These are phyloP conservation scores for Cinclus cinclus DNA, from an alignment of 2,113 vertebrate genomes.

Conservation along the genomic window DNA sequence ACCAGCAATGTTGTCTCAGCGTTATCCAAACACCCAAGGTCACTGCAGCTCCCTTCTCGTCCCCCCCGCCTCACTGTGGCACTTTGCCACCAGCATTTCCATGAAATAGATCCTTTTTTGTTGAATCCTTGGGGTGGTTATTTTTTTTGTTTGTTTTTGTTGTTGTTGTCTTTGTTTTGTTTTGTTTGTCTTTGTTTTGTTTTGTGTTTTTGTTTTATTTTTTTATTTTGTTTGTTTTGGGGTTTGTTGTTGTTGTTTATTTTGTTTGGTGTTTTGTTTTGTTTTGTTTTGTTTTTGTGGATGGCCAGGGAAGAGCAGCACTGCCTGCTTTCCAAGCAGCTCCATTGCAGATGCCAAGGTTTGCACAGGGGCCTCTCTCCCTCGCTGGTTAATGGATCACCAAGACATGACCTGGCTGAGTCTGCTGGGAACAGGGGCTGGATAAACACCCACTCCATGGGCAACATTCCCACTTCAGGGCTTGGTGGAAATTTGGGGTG, in stretches of 20 bases:
- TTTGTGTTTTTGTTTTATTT: too few relatives aligned
- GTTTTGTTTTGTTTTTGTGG: background rate
- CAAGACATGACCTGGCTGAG: background rate
- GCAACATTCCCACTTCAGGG: background rate
- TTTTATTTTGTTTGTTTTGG: background rate
- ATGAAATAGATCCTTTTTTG: background rate
- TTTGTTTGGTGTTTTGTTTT: too few relatives aligned
- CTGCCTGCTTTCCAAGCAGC: conserved; percentile 1
- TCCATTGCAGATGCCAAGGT: background rate
- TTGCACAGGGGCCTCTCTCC: background rate
- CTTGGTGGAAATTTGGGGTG: background rate
- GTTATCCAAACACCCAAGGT: background rate
- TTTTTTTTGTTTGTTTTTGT: background rate
- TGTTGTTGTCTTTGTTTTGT: background rate
- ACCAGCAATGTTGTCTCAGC: background rate
- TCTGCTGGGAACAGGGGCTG: background rate
- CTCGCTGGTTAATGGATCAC: background rate
- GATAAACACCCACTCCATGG: background rate
- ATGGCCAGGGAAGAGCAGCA: background rate
- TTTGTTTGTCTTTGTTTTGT: background rate
- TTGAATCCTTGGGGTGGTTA: background rate
- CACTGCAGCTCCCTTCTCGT: background rate
- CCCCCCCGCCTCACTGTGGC: background rate
- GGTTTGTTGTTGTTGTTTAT: background rate
- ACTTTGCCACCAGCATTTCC: background rate